Evolutionary conservation across 2,113 vertebrate genomes (phyloP), one percentile per base, ranked within the genome.

Genomic region (Suncus etruscus): DNA sequence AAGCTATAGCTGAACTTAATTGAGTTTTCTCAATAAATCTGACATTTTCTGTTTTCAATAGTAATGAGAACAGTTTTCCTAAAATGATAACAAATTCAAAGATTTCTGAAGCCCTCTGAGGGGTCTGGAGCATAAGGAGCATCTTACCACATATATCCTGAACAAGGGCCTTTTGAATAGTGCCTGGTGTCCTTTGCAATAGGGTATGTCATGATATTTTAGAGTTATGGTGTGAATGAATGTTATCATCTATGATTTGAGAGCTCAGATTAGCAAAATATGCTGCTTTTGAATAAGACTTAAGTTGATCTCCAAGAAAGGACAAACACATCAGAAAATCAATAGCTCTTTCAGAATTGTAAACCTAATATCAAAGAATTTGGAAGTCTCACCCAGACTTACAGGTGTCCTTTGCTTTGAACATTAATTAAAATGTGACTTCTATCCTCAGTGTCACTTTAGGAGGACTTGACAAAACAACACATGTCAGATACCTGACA

Each of bases 321-420:
- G 95, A 96, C 96, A 97, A 96, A 91, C 63, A 83, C 91, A 66
- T 5, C 18, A 31, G 77, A 74, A 91, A 95, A 94, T 95, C 83
- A 94, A 95, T 89, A 29, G 68, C 73, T 82, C 91, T 95, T 95
- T 90, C 86, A 92, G 85, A 93, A 88, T 58, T 86, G 76, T 94
- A 90, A 94, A 91, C 86, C 87, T 66, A 88, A 82, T 95, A 95
- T 95, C 91, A 96, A 94, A 95, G 95, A 95, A 86, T 88, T 83
- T 77, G 72, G 86, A 81, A 95, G 95, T 94, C 65, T 92, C 94
- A 94, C 96, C 96, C 97, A 97, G 96, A 95, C 92, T 95, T 97
- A 97, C 97, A 98, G 97, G 96, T 97, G 96, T 97, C 97, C 92
- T 96, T 95, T 85, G 86, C 97, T 98, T 98, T 98, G 97, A 98